Conservation (phyloP, 2,113 vertebrate species). For the Aegotheles bennettii region DNA sequence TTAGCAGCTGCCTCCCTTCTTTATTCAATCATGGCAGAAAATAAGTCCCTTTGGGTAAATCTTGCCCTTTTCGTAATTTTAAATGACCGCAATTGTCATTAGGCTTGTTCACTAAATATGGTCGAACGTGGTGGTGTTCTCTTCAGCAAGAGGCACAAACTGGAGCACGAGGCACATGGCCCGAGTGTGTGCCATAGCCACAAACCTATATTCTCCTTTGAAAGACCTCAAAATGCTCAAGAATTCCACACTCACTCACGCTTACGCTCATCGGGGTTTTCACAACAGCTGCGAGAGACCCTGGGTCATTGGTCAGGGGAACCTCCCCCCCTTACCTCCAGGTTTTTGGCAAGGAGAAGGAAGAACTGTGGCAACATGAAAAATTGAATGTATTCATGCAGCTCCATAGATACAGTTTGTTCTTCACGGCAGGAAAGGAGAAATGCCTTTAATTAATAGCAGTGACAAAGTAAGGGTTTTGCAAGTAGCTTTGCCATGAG, state of each 20-base stretch:
- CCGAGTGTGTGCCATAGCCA: rapidly evolving
- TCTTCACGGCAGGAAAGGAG: neutral
- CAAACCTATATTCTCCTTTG: neutral
- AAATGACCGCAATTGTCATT: constrained; percentile 65
- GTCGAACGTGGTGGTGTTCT: neutral
- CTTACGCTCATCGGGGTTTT: rapidly evolving
- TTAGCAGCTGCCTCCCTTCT: constrained; percentile 67
- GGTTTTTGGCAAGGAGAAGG: neutral
- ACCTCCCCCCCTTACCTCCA: rapidly evolving
- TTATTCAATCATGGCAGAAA: constrained; percentile 70
- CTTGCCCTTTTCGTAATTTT: constrained; percentile 54
- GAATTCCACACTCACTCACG: rapidly evolving
- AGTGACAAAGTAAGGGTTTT: neutral
- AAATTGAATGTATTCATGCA: neutral
- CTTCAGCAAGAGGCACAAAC: rapidly evolving
- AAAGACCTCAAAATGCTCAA: neutral
- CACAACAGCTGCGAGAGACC: rapidly evolving
- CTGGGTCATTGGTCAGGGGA: rapidly evolving
- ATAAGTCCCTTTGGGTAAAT: constrained; percentile 54
- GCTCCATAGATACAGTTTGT: neutral
- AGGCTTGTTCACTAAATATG: neutral
- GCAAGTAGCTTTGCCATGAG: neutral
- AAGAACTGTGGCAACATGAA: neutral
- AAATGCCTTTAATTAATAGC: neutral
- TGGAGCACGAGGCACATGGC: rapidly evolving